Evolutionary conservation across 2,888 invertebrate species (phyloP).

Genomic region (Phrixothrix hirtus): DNA sequence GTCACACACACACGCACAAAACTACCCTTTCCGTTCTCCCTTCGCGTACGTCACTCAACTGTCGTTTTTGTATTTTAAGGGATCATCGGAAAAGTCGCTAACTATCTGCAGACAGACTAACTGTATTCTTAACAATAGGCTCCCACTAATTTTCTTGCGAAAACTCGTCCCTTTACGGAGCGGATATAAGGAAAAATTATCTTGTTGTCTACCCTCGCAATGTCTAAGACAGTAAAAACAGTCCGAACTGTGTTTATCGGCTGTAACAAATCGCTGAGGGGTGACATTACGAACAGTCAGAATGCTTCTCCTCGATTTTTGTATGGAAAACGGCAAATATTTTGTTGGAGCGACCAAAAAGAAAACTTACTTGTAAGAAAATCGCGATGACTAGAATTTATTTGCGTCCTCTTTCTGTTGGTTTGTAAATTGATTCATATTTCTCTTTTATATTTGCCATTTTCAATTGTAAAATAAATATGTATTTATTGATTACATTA

Average conservation of each 20-base stretch:
- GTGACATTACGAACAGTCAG: slow-evolving; percentile 43
- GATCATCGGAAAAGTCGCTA: slow-evolving; percentile 44
- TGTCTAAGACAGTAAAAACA: slow-evolving; percentile 48
- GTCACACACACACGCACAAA: slow-evolving; percentile 19
- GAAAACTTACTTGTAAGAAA: slow-evolving; percentile 41
- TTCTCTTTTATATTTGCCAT: slow-evolving; percentile 19
- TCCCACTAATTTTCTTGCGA: slow-evolving; percentile 26
- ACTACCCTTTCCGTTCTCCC: slow-evolving; percentile 12
- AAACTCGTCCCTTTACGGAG: slow-evolving; percentile 9
- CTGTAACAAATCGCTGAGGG: slow-evolving; percentile 53
- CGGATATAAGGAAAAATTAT: slow-evolving; percentile 26
- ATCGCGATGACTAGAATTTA: slow-evolving; percentile 43
- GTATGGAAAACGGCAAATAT: slow-evolving; percentile 35
- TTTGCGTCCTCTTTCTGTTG: slow-evolving; percentile 32
- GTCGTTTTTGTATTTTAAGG: slow-evolving; percentile 31
- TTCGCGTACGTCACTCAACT: slow-evolving; percentile 26
- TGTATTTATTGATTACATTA: slow-evolving; percentile 6
- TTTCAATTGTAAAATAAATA: slow-evolving; percentile 5
- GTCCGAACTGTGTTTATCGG: slow-evolving; percentile 51
- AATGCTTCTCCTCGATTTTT: slow-evolving; percentile 34
- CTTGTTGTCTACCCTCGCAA: slow-evolving; percentile 31
- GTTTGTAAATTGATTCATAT: slow-evolving; percentile 34
- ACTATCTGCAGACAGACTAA: slow-evolving; percentile 44
- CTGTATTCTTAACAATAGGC: slow-evolving; percentile 44
- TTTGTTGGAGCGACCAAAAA: slow-evolving; percentile 30